Conservation (phyloP, 1,140 invertebrate species). For the Cyphomyrmex costatus region DNA sequence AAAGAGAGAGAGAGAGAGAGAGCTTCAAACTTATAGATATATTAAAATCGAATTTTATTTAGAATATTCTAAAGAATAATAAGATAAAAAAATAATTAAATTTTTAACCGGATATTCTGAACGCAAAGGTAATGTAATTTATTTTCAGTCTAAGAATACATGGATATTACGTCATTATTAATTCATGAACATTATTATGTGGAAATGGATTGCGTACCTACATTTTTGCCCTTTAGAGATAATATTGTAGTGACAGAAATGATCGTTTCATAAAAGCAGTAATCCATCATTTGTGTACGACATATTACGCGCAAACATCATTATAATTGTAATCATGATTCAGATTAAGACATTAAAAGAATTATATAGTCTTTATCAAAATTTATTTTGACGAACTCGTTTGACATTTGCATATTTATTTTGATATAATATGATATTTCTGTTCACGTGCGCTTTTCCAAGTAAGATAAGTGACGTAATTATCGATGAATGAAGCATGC, state of each 20-base stretch:
- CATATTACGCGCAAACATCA: neutral
- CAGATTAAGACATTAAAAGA: neutral
- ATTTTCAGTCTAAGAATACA: neutral
- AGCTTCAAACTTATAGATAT: neutral
- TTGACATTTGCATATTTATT: neutral
- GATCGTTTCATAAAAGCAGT: neutral
- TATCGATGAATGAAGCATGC: neutral
- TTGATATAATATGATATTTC: neutral
- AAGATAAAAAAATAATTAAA: neutral
- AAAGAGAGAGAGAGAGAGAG: no score
- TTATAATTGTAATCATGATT: neutral
- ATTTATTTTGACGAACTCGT: neutral
- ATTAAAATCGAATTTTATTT: neutral
- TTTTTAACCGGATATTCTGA: neutral
- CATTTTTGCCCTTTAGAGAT: neutral
- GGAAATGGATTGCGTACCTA: neutral
- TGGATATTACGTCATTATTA: neutral
- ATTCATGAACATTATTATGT: neutral
- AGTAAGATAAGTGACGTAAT: slow-evolving; percentile 25
- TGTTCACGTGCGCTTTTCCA: neutral
- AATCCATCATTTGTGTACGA: neutral
- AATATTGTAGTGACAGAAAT: slow-evolving; percentile 7
- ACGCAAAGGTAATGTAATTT: neutral
- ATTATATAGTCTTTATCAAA: neutral
- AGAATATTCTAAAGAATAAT: slow-evolving; percentile 3